These are phyloP conservation scores for Lynx canadensis DNA, from an alignment of 2,113 vertebrate genomes.

Conservation along the genomic window DNA sequence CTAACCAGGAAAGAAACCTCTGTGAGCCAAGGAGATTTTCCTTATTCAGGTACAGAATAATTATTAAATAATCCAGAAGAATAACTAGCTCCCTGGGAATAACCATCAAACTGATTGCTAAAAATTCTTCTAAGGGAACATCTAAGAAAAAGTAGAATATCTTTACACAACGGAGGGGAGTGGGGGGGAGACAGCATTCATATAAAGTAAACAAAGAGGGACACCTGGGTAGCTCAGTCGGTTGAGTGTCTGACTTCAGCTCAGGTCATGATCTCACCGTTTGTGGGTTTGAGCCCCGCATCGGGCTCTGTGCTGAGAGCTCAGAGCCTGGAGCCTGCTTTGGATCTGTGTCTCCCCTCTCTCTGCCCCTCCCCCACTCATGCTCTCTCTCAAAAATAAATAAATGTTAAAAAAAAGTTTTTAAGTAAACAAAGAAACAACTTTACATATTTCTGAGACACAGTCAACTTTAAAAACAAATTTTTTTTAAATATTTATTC, in stretches of 20 bases:
- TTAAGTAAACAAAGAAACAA: too few relatives aligned
- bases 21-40: background rate
- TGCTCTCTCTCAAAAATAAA: too few relatives aligned
- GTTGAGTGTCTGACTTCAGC: too few relatives aligned
- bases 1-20: background rate
- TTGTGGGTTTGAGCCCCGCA: too few relatives aligned
- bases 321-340: too few relatives aligned
- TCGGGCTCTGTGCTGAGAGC: too few relatives aligned
- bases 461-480: background rate
- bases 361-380: too few relatives aligned
- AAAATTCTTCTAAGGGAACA: background rate
- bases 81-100: background rate
- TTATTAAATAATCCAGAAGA: background rate
- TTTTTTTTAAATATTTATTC: too few relatives aligned
- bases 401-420: too few relatives aligned
- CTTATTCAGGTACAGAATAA: background rate
- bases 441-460: background rate
- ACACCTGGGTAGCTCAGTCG: too few relatives aligned
- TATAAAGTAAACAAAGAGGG: background rate
- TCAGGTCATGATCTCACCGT: too few relatives aligned
- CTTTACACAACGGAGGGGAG: background rate
- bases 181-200: background rate
- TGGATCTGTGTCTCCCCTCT: too few relatives aligned
- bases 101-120: slow-evolving; percentile 15
- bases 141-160: background rate